phyloP scores from a whole-genome alignment of 92 coral and sea anemone genomes.

The Desmophyllum pertusum region DNA sequence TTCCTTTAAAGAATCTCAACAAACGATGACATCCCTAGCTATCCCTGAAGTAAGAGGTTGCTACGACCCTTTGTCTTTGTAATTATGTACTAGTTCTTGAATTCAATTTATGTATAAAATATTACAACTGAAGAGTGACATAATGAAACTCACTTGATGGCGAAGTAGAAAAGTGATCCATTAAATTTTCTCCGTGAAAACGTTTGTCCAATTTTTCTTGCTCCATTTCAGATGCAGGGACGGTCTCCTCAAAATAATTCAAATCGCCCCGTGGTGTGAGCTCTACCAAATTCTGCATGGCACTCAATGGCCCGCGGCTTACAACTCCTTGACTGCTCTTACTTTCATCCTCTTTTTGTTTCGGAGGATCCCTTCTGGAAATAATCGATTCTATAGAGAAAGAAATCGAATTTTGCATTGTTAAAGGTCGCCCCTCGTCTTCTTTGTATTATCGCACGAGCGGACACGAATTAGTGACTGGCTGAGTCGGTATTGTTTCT shows the following conservation, averaged over 20 bases:
- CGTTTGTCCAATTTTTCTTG: conserved; percentile 24
- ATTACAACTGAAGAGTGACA: background rate
- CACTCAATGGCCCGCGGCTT: conserved; percentile 45
- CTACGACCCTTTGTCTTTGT: too few species aligned
- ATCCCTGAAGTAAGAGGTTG: background rate
- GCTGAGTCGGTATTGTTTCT: conserved; percentile 59
- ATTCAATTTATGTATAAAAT: background rate
- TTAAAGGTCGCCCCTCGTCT: conserved; percentile 53
- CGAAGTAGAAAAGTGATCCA: background rate
- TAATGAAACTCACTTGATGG: conserved; percentile 15
- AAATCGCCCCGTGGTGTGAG: conserved; percentile 29
- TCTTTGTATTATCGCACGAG: conserved; percentile 37
- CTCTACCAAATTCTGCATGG: conserved; percentile 50
- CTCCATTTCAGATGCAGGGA: conserved; percentile 10
- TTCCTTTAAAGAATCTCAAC: background rate
- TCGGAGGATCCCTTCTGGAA: conserved; percentile 87
- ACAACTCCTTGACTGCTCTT: background rate
- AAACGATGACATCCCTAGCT: background rate
- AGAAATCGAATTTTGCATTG: conserved; percentile 89
- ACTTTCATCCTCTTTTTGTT: conserved; percentile 31
- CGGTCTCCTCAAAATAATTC: conserved; percentile 15
- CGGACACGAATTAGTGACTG: conserved; percentile 37
- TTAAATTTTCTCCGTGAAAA: conserved; percentile 18
- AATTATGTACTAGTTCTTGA: background rate
- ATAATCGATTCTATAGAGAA: conserved; percentile 95